Evolutionary conservation across 2,113 vertebrate genomes (phyloP).

Genomic region (Ptilorrhoa leucosticta): DNA sequence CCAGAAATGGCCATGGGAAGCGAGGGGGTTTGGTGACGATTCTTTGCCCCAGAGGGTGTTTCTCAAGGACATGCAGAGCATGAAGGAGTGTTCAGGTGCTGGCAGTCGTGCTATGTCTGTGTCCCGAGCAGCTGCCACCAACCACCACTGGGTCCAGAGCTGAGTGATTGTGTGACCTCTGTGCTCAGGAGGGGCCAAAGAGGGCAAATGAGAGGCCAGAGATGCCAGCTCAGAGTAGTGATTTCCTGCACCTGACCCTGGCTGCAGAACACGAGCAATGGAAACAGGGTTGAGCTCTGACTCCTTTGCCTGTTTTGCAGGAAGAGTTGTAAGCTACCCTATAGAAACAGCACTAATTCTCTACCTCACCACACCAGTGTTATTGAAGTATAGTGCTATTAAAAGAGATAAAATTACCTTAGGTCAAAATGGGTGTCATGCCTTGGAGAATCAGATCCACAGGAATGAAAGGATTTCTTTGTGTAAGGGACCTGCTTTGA

Average conservation of each 20-base stretch:
- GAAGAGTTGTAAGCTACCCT: background rate
- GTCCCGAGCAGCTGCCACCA: background rate
- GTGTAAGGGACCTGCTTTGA: background rate
- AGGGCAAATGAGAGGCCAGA: background rate
- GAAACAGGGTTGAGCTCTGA: background rate
- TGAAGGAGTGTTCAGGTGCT: background rate
- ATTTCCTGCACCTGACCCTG: background rate
- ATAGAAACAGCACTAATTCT: background rate
- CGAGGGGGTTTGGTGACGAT: accelerated
- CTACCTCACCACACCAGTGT: background rate
- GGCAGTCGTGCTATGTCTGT: accelerated
- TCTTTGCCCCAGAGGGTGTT: background rate
- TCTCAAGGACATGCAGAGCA: background rate
- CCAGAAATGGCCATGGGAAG: accelerated
- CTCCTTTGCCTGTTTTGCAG: background rate
- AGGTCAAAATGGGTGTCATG: background rate
- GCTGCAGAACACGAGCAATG: background rate
- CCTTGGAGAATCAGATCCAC: background rate
- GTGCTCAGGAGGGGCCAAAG: background rate
- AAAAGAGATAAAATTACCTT: background rate
- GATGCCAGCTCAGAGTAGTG: background rate
- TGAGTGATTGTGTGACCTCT: accelerated
- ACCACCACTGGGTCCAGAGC: background rate
- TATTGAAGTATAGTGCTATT: background rate
- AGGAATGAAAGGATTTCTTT: conserved; percentile 11